These are phyloP conservation scores for Lepeophtheirus salmonis DNA, from an alignment of 1,140 invertebrate genomes.

Conservation along the genomic window DNA sequence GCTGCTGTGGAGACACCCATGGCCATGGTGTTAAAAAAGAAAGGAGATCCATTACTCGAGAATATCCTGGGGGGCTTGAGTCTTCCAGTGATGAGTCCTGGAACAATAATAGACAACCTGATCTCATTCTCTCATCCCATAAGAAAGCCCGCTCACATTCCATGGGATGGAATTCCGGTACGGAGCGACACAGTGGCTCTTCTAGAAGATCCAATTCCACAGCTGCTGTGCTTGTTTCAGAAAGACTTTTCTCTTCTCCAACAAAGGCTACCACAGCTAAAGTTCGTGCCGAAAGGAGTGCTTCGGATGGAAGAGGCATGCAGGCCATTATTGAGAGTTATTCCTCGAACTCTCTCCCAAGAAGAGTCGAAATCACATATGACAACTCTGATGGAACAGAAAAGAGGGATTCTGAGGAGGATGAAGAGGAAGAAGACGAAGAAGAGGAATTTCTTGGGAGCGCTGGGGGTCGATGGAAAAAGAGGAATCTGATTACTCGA, in stretches of 20 bases:
- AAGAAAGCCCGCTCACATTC: not conserved
- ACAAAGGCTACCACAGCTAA: constrained; percentile 5
- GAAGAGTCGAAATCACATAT: too few relatives aligned
- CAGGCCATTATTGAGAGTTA: too few relatives aligned
- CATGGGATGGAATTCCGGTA: not conserved
- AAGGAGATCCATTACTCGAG: not conserved
- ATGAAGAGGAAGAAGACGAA: too few relatives aligned
- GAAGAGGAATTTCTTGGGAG: too few relatives aligned
- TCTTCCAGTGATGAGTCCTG: not conserved
- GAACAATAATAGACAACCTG: not conserved
- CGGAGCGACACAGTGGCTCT: not conserved
- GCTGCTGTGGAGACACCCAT: not conserved
- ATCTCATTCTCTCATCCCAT: not conserved
- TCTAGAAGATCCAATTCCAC: constrained; percentile 1
- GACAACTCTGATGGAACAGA: too few relatives aligned
- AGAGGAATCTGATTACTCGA: too few relatives aligned
- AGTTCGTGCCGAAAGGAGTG: constrained; percentile 3
- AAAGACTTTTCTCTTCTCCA: not conserved
- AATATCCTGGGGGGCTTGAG: not conserved
- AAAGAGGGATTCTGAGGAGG: too few relatives aligned
- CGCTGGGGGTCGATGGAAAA: too few relatives aligned
- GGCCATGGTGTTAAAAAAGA: constrained; percentile 6
- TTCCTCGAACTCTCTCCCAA: too few relatives aligned
- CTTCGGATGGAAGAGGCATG: constrained; percentile 2
- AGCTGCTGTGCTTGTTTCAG: not conserved